Conservation (phyloP, 2,113 vertebrate species). For the Irena cyanogastra region DNA sequence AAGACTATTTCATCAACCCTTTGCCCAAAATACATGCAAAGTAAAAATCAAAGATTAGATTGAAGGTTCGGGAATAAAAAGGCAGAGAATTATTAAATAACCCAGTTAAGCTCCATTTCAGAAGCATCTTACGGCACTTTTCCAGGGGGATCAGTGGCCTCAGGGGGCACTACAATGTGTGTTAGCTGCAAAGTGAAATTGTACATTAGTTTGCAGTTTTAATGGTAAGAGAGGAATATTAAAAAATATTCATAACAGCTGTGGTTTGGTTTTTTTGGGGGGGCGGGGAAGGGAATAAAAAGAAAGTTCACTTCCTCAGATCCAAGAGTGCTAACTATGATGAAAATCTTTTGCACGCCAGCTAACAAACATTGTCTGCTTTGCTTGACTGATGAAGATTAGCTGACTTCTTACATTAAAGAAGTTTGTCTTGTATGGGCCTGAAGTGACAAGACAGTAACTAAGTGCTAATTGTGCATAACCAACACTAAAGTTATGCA, state of each 20-base stretch:
- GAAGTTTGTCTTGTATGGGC: conserved; percentile 80
- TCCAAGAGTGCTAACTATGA: conserved; percentile 56
- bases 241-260: neutral
- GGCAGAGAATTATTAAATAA: conserved; percentile 17
- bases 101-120: neutral
- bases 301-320: neutral
- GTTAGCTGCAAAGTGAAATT: neutral
- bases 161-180: neutral
- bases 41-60: neutral
- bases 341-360: conserved; percentile 76
- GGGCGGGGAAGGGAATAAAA: neutral
- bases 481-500: conserved; percentile 78
- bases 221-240: neutral
- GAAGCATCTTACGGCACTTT: conserved; percentile 7
- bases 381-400: conserved; percentile 84
- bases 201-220: neutral
- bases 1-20: neutral
- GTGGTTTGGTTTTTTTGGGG: neutral
- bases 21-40: neutral
- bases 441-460: conserved; percentile 90
- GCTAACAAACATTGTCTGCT: conserved; percentile 71
- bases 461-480: conserved; percentile 89
- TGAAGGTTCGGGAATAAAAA: neutral
- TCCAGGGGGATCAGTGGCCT: neutral
- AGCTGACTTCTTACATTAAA: conserved; percentile 85